These are phyloP conservation scores for Luidia sarsii DNA, from an alignment of 53 echinoderm and acorn worm species.

Conservation along the genomic window DNA sequence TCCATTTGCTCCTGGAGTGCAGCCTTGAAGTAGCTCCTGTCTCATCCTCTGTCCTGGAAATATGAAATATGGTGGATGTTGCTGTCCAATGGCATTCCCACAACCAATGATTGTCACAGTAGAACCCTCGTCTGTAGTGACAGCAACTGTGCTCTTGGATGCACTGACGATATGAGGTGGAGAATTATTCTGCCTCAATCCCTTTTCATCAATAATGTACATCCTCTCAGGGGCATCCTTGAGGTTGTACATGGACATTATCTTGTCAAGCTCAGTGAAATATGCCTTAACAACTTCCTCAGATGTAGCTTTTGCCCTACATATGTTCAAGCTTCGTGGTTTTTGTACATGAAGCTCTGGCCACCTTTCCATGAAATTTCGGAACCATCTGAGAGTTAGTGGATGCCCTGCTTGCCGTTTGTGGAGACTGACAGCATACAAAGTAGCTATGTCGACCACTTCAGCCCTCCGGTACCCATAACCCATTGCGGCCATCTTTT, in stretches of 20 bases:
- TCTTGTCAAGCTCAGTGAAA: constrained; percentile 20
- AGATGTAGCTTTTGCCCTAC: constrained; percentile 21
- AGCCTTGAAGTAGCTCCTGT: not conserved
- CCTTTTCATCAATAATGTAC: constrained; percentile 27
- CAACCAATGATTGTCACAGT: constrained; percentile 2
- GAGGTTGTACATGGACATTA: constrained; percentile 21
- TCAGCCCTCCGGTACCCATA: constrained; percentile 18
- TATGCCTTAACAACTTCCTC: constrained; percentile 6
- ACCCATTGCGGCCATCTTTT: constrained; percentile 3
- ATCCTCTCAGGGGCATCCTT: constrained; percentile 12
- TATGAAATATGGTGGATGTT: constrained; percentile 1
- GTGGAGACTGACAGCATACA: constrained; percentile 4
- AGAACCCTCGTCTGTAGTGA: not conserved
- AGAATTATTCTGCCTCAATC: not conserved
- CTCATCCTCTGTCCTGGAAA: constrained; percentile 29
- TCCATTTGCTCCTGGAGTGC: constrained; percentile 5
- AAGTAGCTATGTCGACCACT: not conserved
- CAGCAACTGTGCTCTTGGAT: not conserved
- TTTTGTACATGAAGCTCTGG: constrained; percentile 14
- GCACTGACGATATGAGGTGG: not conserved
- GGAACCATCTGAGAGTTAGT: constrained; percentile 9
- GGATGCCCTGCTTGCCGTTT: not conserved
- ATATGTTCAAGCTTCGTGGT: not conserved
- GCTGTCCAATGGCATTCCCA: not conserved
- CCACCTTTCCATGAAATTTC: constrained; percentile 27